These are phyloP conservation scores for Andrena fulva DNA, from an alignment of 2,888 invertebrate genomes.

Conservation along the genomic window DNA sequence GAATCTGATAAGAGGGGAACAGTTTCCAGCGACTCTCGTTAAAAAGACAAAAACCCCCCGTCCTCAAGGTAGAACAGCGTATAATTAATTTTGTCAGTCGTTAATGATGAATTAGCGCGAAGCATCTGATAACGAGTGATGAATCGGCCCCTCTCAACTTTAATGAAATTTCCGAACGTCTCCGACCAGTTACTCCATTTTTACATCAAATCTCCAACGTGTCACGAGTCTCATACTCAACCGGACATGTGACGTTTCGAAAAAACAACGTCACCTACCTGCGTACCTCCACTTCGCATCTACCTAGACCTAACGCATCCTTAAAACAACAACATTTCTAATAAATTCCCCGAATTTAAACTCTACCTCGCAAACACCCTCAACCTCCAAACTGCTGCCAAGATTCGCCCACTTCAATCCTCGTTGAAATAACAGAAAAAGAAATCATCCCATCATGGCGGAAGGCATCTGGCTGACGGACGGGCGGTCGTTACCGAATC, in stretches of 20 bases:
- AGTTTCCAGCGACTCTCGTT: constrained; percentile 18
- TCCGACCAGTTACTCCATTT: constrained; percentile 33
- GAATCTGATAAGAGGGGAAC: constrained; percentile 41
- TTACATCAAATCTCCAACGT: not conserved
- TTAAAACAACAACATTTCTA: too few relatives aligned
- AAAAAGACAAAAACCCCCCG: constrained; percentile 5
- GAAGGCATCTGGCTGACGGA: constrained; percentile 21
- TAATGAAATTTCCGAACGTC: constrained; percentile 15
- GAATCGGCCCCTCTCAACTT: constrained; percentile 29
- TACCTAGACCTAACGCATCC: too few relatives aligned
- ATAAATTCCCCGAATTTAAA: too few relatives aligned
- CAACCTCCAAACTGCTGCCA: too few relatives aligned
- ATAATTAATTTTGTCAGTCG: constrained; percentile 50
- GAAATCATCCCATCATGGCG: not conserved
- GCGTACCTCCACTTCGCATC: too few relatives aligned
- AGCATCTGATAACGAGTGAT: constrained; percentile 51
- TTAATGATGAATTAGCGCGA: constrained; percentile 53
- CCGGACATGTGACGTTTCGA: too few relatives aligned
- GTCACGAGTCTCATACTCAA: not conserved
- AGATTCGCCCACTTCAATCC: too few relatives aligned
- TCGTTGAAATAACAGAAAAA: too few relatives aligned
- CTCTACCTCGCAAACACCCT: too few relatives aligned
- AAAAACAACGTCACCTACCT: too few relatives aligned
- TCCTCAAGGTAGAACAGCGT: not conserved
- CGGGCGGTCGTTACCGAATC: constrained; percentile 42